Evolutionary conservation across 2,888 invertebrate species (phyloP).

Genomic region (Caenorhabditis parvicauda): DNA sequence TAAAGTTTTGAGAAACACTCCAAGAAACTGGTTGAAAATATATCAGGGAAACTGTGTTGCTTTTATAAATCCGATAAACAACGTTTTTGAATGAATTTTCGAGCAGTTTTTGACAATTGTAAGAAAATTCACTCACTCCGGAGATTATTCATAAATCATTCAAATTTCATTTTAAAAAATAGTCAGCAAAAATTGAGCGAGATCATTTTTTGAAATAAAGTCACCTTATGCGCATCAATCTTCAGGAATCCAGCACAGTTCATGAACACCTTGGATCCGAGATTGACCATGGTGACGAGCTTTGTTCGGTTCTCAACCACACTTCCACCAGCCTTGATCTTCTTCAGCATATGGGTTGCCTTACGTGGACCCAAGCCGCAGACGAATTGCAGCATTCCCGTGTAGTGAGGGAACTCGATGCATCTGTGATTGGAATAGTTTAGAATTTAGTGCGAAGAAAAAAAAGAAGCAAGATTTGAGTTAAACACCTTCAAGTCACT

Average conservation of each 20-base stretch:
- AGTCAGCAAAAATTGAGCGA: not conserved
- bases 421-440: conserved; percentile 72
- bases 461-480: no score
- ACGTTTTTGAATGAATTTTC: no score
- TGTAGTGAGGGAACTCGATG: conserved; percentile 82
- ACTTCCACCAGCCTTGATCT: conserved; percentile 46
- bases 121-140: not conserved
- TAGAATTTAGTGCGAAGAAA: not conserved
- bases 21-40: not conserved
- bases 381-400: conserved; percentile 84
- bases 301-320: conserved; percentile 71
- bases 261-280: conserved; percentile 97
- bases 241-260: conserved; percentile 98
- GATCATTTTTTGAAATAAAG: no score
- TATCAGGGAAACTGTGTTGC: not conserved
- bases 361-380: conserved; percentile 95
- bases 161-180: not conserved
- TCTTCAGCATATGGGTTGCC: conserved; percentile 69
- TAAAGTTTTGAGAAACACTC: no score
- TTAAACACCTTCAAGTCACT: no score
- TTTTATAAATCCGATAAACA: no score
- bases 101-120: not conserved
- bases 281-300: conserved; percentile 87
- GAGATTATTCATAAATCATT: not conserved
- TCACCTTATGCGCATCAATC: conserved; percentile 85